phyloP scores from a whole-genome alignment of 2,113 vertebrate genomes.

The Osmerus mordax region DNA sequence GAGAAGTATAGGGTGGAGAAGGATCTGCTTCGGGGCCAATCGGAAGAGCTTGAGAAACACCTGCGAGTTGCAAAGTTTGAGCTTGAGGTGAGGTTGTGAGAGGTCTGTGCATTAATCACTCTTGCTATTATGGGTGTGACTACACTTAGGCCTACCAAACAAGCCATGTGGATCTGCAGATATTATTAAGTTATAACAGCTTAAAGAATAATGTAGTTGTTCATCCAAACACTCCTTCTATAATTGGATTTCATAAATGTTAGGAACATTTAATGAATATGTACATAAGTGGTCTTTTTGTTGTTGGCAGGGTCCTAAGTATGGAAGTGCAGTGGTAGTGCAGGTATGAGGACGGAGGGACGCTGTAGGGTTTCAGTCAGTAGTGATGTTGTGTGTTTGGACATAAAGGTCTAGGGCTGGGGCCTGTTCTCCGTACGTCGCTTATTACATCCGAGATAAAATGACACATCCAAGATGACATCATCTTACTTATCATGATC shows the following conservation, averaged over 20 bases:
- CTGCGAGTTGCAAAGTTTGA: slow-evolving; percentile 20
- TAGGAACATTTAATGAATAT: not conserved
- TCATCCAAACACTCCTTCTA: too few species aligned
- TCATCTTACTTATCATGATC: too few species aligned
- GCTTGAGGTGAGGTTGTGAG: slow-evolving; percentile 34
- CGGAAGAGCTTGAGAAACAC: slow-evolving; percentile 20
- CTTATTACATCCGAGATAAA: too few species aligned
- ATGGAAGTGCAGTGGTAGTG: not conserved
- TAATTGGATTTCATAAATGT: too few species aligned
- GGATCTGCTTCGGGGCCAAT: slow-evolving; percentile 12
- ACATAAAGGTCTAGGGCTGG: slow-evolving; percentile 5
- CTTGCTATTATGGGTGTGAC: too few species aligned
- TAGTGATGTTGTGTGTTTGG: not conserved
- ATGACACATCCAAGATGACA: too few species aligned
- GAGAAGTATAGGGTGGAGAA: slow-evolving; percentile 35
- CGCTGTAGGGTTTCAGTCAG: not conserved
- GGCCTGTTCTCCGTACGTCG: too few species aligned
- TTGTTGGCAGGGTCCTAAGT: not conserved
- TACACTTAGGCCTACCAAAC: too few species aligned
- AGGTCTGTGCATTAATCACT: too few species aligned
- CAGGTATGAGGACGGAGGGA: not conserved
- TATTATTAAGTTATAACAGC: too few species aligned
- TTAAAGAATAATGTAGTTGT: too few species aligned
- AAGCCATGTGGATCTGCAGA: too few species aligned
- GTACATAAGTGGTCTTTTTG: not conserved